Conservation (phyloP, 2,888 invertebrate species). For the Bombylius discolor region DNA sequence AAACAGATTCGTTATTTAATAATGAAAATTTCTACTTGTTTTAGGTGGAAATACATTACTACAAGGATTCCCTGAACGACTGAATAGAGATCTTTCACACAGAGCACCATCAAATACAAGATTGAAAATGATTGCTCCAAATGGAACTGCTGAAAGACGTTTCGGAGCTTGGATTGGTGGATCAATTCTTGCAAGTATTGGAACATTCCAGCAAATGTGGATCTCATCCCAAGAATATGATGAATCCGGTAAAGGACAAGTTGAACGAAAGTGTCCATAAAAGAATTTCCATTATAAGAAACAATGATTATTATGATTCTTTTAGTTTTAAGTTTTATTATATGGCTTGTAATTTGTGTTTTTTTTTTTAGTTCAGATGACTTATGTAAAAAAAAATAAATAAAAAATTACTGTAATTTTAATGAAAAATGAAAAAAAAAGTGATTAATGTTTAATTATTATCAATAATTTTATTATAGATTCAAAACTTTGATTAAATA, state of each 20-base stretch:
- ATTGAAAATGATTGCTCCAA: constrained; percentile 84
- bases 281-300: neutral
- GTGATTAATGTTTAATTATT: too few relatives aligned
- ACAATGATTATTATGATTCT: too few relatives aligned
- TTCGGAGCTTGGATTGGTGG: constrained; percentile 99
- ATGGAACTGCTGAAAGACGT: constrained; percentile 77
- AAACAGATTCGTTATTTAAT: too few relatives aligned
- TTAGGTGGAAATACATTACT: constrained; percentile 70
- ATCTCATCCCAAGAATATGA: constrained; percentile 98
- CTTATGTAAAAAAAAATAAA: too few relatives aligned
- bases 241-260: constrained; percentile 91
- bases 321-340: too few relatives aligned
- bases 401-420: too few relatives aligned
- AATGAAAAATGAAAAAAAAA: too few relatives aligned
- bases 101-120: constrained; percentile 89
- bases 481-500: too few relatives aligned
- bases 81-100: constrained; percentile 72
- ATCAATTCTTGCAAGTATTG: constrained; percentile 94
- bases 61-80: constrained; percentile 87
- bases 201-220: constrained; percentile 99
- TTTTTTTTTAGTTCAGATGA: too few relatives aligned
- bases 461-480: too few relatives aligned
- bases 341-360: too few relatives aligned
- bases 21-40: neutral
- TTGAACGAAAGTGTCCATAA: constrained; percentile 89